These are phyloP conservation scores for Stomorhina lunata DNA, from an alignment of 2,888 invertebrate species.

Conservation along the genomic window DNA sequence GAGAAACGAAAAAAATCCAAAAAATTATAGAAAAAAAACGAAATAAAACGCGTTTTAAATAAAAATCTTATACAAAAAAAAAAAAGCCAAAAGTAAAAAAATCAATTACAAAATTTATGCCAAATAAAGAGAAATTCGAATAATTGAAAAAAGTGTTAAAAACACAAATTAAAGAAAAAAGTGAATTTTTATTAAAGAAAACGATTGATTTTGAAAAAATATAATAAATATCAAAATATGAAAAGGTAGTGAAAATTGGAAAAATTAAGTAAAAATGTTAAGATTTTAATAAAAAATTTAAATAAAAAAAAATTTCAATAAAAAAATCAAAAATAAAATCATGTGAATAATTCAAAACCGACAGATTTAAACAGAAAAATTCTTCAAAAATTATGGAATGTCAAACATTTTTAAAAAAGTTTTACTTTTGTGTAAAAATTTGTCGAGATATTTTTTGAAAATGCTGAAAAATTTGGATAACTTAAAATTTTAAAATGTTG, in stretches of 20 bases:
- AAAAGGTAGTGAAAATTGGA: not conserved
- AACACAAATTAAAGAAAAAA: slow-evolving; percentile 18
- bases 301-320: too few relatives aligned
- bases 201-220: slow-evolving; percentile 13
- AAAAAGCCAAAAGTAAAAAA: slow-evolving; percentile 30
- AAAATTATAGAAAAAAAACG: not conserved
- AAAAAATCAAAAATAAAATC: too few relatives aligned
- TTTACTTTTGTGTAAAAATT: too few relatives aligned
- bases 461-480: too few relatives aligned
- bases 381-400: too few relatives aligned
- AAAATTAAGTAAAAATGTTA: not conserved
- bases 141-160: slow-evolving; percentile 11
- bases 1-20: slow-evolving; percentile 21
- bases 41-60: slow-evolving; percentile 34
- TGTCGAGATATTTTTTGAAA: too few relatives aligned
- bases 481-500: too few relatives aligned
- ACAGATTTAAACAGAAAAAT: too few relatives aligned
- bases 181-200: slow-evolving; percentile 18
- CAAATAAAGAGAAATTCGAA: slow-evolving; percentile 35
- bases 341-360: too few relatives aligned
- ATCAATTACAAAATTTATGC: slow-evolving; percentile 29
- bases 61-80: not conserved
- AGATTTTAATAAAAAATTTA: too few relatives aligned
- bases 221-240: slow-evolving; percentile 1
- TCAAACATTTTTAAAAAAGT: too few relatives aligned